These are phyloP conservation scores for Eupithecia dodoneata DNA, from an alignment of 2,888 invertebrate genomes.

Conservation along the genomic window DNA sequence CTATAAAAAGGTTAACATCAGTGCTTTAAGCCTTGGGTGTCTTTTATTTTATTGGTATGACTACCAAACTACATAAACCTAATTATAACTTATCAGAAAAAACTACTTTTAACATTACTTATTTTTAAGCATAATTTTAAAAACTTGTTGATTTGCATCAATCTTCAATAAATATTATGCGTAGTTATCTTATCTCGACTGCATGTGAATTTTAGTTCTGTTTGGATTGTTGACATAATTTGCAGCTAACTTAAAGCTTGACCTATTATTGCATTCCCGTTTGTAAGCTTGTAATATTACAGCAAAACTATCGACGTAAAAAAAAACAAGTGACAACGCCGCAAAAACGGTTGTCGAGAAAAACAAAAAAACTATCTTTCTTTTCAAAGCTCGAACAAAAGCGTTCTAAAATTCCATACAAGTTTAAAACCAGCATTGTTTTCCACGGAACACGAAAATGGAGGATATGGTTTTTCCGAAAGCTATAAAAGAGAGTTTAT, in stretches of 20 bases:
- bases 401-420: conserved; percentile 13
- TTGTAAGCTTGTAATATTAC: background rate
- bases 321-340: background rate
- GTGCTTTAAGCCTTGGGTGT: background rate
- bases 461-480: conserved; percentile 76
- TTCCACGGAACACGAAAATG: conserved; percentile 57
- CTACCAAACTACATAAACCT: background rate
- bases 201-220: background rate
- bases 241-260: background rate
- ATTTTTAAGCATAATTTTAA: too few relatives aligned
- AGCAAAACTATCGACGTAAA: background rate
- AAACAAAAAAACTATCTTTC: conserved; percentile 6
- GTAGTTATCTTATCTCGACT: background rate
- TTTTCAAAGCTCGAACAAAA: conserved; percentile 14
- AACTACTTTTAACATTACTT: too few relatives aligned
- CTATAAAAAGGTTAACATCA: conserved; percentile 2
- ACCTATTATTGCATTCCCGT: background rate
- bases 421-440: conserved; percentile 18
- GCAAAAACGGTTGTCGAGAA: background rate
- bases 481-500: conserved; percentile 78
- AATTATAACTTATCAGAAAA: background rate
- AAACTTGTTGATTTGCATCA: background rate
- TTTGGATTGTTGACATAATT: background rate
- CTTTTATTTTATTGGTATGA: background rate
- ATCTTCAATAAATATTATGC: background rate